Conservation (phyloP, 2,888 invertebrate species). For the Spodoptera picta region DNA sequence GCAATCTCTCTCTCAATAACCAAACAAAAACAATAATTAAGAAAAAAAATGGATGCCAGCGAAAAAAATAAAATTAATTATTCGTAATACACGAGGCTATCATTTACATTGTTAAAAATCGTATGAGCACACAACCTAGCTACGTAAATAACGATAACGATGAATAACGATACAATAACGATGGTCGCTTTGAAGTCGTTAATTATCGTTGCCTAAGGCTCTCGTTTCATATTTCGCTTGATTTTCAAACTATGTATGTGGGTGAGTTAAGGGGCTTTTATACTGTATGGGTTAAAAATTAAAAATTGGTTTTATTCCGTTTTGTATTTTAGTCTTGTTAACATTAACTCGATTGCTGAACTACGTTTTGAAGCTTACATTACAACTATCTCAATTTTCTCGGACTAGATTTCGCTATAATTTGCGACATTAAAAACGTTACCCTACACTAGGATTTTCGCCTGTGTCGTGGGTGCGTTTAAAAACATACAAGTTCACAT, state of each 20-base stretch:
- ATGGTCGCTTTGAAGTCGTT: constrained; percentile 55
- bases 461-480: too few relatives aligned
- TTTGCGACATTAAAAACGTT: too few relatives aligned
- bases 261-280: constrained; percentile 8
- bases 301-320: background rate
- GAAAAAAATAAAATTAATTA: constrained; percentile 20
- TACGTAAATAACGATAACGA: constrained; percentile 28
- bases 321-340: too few relatives aligned
- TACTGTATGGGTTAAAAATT: background rate
- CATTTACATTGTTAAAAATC: constrained; percentile 59
- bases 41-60: background rate
- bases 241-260: constrained; percentile 37
- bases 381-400: too few relatives aligned
- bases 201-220: constrained; percentile 53
- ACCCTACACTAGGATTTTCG: too few relatives aligned
- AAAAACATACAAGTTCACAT: too few relatives aligned
- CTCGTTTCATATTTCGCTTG: constrained; percentile 45
- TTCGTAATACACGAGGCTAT: constrained; percentile 38
- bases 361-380: too few relatives aligned
- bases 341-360: too few relatives aligned
- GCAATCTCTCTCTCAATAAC: background rate
- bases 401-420: too few relatives aligned
- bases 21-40: constrained; percentile 1
- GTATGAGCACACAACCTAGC: constrained; percentile 35
- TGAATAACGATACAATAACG: constrained; percentile 34